These are phyloP conservation scores for Cassiopea andromeda DNA, from an alignment of 30 jellyfish, hydroid and myxozoan genomes.

Conservation along the genomic window DNA sequence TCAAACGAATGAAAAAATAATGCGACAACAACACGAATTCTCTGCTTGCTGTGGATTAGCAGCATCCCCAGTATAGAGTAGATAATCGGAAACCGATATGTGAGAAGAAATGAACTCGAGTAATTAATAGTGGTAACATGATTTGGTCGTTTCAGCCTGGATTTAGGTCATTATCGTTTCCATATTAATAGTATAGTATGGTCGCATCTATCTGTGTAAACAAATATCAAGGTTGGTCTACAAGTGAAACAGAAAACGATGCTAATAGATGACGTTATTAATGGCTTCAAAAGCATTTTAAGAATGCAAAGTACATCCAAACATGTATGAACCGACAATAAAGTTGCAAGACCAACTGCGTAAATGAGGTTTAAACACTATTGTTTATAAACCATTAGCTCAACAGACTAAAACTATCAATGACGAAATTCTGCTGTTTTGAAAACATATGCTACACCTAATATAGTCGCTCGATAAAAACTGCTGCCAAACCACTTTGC, in stretches of 20 bases:
- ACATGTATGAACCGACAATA: background rate
- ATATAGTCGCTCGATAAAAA: background rate
- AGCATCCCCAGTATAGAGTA: background rate
- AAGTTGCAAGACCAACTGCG: background rate
- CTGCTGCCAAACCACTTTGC: no score
- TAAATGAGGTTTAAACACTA: background rate
- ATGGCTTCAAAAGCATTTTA: background rate
- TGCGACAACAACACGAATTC: constrained; percentile 7
- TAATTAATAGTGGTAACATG: background rate
- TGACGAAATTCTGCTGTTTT: background rate
- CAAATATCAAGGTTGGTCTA: background rate
- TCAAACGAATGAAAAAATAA: constrained; percentile 17
- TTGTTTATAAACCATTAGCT: background rate
- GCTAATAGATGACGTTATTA: background rate
- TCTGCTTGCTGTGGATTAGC: constrained; percentile 13
- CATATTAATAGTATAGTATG: background rate
- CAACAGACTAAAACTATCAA: background rate
- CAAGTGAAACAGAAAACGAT: background rate
- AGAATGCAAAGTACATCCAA: background rate
- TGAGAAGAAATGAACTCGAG: background rate
- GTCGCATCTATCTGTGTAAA: background rate
- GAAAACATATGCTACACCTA: background rate
- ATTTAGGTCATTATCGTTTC: background rate
- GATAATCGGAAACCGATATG: background rate
- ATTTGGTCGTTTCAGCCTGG: background rate